Conservation (phyloP, 2,797 vertebrate species). For the Chelon labrosus region DNA sequence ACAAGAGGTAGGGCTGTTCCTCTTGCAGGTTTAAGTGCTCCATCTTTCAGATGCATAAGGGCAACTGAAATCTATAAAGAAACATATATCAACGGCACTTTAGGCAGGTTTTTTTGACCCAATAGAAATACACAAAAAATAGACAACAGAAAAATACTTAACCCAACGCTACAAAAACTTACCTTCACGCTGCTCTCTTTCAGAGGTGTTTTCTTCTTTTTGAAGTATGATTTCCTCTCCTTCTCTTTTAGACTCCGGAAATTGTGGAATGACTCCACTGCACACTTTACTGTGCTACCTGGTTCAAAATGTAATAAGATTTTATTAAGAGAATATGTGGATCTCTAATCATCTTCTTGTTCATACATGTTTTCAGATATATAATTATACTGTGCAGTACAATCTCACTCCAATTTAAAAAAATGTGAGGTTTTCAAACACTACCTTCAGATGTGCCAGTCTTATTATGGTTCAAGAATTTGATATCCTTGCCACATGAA, state of each 20-base stretch:
- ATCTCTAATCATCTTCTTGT: background rate
- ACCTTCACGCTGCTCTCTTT: background rate
- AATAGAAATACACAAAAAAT: too few species aligned
- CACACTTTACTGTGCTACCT: background rate
- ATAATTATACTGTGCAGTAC: too few species aligned
- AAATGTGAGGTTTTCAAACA: background rate
- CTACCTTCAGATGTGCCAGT: background rate
- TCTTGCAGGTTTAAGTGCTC: conserved; percentile 2
- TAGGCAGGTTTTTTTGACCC: too few species aligned
- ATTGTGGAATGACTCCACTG: background rate
- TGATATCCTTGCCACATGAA: background rate
- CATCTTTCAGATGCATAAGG: background rate
- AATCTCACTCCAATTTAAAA: background rate
- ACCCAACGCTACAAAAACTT: background rate
- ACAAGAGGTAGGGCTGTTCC: background rate
- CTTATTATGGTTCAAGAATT: background rate
- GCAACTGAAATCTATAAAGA: background rate
- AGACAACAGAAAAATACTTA: too few species aligned
- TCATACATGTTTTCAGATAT: background rate
- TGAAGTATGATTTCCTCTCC: background rate
- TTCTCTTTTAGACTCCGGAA: background rate
- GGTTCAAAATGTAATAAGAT: too few species aligned
- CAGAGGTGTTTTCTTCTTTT: background rate
- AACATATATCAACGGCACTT: too few species aligned
- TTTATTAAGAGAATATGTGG: too few species aligned